Conservation (phyloP, 1,140 invertebrate genomes). For the Plutomurus gul region DNA sequence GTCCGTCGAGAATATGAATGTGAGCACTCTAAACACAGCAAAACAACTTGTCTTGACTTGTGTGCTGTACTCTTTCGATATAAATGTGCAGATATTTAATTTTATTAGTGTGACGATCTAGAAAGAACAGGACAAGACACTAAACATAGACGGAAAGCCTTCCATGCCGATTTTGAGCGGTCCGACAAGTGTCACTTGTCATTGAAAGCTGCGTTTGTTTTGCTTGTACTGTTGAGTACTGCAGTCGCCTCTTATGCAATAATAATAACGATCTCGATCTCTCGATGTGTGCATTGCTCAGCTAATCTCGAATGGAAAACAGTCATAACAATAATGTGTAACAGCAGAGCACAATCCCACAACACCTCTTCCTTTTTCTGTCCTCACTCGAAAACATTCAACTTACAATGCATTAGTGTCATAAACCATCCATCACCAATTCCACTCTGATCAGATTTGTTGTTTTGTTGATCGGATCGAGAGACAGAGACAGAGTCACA, state of each 20-base stretch:
- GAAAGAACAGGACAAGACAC: not conserved
- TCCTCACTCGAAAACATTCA: too few species aligned
- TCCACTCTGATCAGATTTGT: not conserved
- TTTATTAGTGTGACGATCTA: not conserved
- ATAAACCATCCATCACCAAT: not conserved
- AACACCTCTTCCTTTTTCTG: not conserved
- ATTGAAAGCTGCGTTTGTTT: slow-evolving; percentile 3
- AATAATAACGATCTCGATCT: too few species aligned
- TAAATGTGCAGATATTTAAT: slow-evolving; percentile 14
- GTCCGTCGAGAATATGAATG: not conserved
- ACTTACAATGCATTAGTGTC: not conserved
- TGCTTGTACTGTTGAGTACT: not conserved
- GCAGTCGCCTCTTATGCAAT: too few species aligned
- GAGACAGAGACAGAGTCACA: not conserved
- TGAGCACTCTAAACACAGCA: not conserved
- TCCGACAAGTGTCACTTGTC: slow-evolving; percentile 28
- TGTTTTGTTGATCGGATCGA: not conserved
- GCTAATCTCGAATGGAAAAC: too few species aligned
- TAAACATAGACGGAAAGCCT: slow-evolving; percentile 23
- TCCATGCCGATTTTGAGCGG: slow-evolving; percentile 28
- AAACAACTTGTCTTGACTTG: not conserved
- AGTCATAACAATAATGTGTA: not conserved
- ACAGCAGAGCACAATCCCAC: not conserved
- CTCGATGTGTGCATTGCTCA: too few species aligned
- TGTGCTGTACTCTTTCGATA: not conserved